Evolutionary conservation across 2,888 invertebrate species (phyloP).

Genomic region (Chydorus sphaericus): DNA sequence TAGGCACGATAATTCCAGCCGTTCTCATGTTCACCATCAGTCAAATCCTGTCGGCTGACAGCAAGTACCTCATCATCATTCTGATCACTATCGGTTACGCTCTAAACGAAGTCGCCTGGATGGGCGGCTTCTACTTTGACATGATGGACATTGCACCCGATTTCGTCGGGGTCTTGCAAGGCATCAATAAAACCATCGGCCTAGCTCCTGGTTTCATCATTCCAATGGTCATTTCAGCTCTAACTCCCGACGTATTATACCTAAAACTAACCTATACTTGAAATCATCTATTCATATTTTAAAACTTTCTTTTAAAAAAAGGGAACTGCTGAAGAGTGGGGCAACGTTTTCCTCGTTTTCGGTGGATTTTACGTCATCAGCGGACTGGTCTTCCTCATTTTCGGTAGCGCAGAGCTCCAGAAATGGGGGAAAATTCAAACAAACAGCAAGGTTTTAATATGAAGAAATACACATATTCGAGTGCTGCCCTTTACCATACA

Average conservation of each 20-base stretch:
- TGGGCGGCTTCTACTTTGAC: conserved; percentile 32
- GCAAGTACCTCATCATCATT: neutral
- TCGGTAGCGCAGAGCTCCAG: neutral
- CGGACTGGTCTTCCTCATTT: neutral
- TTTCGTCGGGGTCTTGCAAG: conserved; percentile 32
- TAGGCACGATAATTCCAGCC: neutral
- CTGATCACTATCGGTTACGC: neutral
- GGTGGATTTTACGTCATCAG: neutral
- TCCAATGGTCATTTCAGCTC: conserved; percentile 28
- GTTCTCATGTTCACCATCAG: neutral
- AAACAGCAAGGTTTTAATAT: too few species aligned
- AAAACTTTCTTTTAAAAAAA: neutral
- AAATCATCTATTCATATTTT: too few species aligned
- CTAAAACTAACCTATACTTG: too few species aligned
- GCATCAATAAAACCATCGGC: conserved; percentile 32
- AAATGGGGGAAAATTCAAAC: too few species aligned
- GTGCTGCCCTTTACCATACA: too few species aligned
- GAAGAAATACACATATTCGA: too few species aligned
- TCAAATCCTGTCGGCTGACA: neutral
- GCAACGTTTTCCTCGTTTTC: neutral
- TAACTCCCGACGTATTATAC: conserved; percentile 29
- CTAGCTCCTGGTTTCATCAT: conserved; percentile 31
- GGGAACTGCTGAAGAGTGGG: neutral
- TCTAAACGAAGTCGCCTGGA: conserved; percentile 13
- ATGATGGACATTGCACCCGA: conserved; percentile 34